Percentiles rank a stretch among this genome's conserved stretches.
These are phyloP conservation scores for Gallinago paraguaiae DNA, from an alignment of 2,113 vertebrate species.

Conservation along the genomic window DNA sequence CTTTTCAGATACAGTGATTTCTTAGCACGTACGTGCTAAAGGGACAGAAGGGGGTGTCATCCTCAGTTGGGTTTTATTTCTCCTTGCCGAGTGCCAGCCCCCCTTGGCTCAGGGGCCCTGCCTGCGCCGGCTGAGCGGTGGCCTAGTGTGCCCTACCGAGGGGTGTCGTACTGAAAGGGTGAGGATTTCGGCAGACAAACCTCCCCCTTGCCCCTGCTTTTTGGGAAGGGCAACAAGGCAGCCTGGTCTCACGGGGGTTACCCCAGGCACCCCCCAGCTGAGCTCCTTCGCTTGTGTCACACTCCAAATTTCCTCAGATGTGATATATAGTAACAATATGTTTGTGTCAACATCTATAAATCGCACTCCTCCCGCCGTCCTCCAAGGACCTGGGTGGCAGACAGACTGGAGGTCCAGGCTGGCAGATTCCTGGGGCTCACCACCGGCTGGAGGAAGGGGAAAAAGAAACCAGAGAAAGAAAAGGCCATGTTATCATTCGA, in stretches of 20 bases:
- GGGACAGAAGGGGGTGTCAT: background rate
- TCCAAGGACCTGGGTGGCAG: background rate
- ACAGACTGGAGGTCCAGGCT: background rate
- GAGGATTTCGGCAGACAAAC: background rate
- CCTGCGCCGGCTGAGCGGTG: background rate
- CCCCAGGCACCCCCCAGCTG: background rate
- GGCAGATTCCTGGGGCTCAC: background rate
- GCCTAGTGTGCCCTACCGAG: background rate
- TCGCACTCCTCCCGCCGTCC: background rate
- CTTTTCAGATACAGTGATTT: background rate
- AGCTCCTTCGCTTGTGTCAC: background rate
- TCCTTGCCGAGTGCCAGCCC: background rate
- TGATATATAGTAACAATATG: background rate
- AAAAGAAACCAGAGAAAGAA: background rate
- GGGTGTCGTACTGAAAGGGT: background rate
- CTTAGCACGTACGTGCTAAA: background rate
- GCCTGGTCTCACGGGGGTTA: background rate
- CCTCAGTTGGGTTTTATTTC: background rate
- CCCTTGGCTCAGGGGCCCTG: too few relatives aligned
- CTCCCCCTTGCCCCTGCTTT: background rate
- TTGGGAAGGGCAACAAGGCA: background rate
- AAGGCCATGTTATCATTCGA: background rate
- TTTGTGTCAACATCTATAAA: rapidly evolving
- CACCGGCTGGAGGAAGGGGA: background rate
- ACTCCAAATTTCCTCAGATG: background rate